Evolutionary conservation across 2,113 vertebrate genomes (phyloP).

Genomic region (Arizona elegans): DNA sequence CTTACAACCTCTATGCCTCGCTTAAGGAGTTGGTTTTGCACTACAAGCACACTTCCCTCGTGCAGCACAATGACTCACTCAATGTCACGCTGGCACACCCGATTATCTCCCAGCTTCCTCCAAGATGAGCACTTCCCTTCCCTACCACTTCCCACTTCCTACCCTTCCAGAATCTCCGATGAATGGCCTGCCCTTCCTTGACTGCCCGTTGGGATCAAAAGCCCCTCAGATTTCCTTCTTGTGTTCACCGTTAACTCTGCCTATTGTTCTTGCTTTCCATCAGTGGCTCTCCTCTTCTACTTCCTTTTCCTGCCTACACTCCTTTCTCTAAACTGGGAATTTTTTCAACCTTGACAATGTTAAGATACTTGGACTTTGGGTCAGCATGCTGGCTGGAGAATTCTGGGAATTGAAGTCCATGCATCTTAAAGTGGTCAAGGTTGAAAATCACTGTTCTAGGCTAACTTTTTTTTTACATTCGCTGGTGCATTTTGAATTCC

Average conservation of each 20-base stretch:
- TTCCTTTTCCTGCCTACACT: not conserved
- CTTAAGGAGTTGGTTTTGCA: conserved; percentile 90
- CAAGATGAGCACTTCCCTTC: conserved; percentile 71
- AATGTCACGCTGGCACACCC: conserved; percentile 88
- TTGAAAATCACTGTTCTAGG: not conserved
- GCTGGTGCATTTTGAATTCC: not conserved
- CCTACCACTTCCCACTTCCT: too few species aligned
- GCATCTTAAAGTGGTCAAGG: not conserved
- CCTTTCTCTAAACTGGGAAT: not conserved
- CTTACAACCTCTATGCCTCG: conserved; percentile 89
- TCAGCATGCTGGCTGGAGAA: not conserved
- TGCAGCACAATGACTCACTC: conserved; percentile 93
- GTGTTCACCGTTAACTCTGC: not conserved
- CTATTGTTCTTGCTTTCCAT: not conserved
- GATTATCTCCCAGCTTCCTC: conserved; percentile 81
- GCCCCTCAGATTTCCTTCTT: not conserved
- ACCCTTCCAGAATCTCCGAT: not conserved
- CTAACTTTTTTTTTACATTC: not conserved
- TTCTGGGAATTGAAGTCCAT: not conserved
- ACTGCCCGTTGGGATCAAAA: not conserved
- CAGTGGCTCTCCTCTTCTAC: not conserved
- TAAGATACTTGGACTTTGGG: not conserved
- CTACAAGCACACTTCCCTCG: conserved; percentile 89
- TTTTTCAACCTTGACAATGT: not conserved
- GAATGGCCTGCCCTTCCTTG: not conserved